Evolutionary conservation across 2,888 invertebrate genomes (phyloP), one percentile per base, ranked within the genome.

Genomic region (Fragum whitleyi): DNA sequence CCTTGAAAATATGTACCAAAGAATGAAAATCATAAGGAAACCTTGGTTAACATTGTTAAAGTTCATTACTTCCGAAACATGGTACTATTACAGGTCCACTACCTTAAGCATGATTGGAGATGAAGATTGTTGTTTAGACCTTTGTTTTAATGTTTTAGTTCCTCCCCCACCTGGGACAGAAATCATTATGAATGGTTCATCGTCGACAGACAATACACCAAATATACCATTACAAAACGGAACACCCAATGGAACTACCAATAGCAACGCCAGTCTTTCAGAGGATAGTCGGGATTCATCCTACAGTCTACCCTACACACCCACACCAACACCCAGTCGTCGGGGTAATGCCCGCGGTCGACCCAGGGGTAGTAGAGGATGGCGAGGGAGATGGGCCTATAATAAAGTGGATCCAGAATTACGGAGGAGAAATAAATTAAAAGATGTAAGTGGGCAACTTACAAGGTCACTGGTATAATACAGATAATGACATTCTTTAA

Each of bases 251-350:
- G 83, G 72, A 59, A 81, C 84, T 23, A 81, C 85, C 42, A 88
- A 85, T 74, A 89, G 87, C 77, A 84, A 94, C 91, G 83, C 94
- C 92, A 90, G 89, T 82, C 75, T 92, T 36, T 92, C 90, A 7
- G 92, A 91, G 86, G 91, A 91, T 86, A 91, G 91, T 69, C 89
- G 90, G 76, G 92, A 91, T 32, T 91, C 91, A n/a, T 81, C 89
- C 21, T 85, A 89, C 29, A 88, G 90, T 70, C 81, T 87, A 51
- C 68, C 89, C 73, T 69, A 88, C 67, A 85, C 83, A 28, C 83
- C 81, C 26, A 36, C 32, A n/a, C n/a, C n/a, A n/a, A 74, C 74
- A 23, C 80, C 80, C 14, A 29, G 69, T 11, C 79, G 81, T 19
- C 82, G 86, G 28, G 76, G 77, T 26, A 71, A 77, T 26, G 65